phyloP scores from a whole-genome alignment of 2,888 invertebrate species.

The Thecophora atra region DNA sequence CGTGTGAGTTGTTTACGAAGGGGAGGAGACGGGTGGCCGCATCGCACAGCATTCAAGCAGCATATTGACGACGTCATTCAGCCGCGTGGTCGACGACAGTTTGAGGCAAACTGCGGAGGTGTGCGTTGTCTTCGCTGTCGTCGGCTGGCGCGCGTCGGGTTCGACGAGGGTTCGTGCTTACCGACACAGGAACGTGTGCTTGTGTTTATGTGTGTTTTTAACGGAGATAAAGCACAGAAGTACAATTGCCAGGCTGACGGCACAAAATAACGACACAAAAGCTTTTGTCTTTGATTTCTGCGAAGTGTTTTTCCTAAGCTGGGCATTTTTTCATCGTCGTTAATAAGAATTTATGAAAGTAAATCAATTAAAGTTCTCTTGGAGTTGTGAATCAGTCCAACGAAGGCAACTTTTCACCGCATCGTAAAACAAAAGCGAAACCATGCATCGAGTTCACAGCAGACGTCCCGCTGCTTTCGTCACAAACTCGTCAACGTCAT shows the following conservation, averaged over 20 bases:
- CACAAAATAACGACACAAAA: no score
- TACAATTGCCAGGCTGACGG: no score
- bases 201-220: no score
- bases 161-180: no score
- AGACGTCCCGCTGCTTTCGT: slow-evolving; percentile 51
- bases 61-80: slow-evolving; percentile 39
- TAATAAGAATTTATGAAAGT: no score
- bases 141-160: background rate
- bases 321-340: no score
- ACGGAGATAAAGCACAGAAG: no score
- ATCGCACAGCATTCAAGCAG: slow-evolving; percentile 18
- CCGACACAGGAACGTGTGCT: no score
- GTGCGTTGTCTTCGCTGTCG: background rate
- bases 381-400: no score
- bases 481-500: slow-evolving; percentile 49
- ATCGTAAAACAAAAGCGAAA: background rate
- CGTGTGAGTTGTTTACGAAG: background rate
- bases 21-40: slow-evolving; percentile 1
- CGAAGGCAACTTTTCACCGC: background rate
- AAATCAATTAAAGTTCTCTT: no score
- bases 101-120: slow-evolving; percentile 13
- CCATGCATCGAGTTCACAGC: slow-evolving; percentile 26
- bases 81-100: slow-evolving; percentile 9
- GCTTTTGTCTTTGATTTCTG: no score
- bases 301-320: no score